phyloP scores from a whole-genome alignment of 2,888 invertebrate species.

The Papilio gigon region DNA sequence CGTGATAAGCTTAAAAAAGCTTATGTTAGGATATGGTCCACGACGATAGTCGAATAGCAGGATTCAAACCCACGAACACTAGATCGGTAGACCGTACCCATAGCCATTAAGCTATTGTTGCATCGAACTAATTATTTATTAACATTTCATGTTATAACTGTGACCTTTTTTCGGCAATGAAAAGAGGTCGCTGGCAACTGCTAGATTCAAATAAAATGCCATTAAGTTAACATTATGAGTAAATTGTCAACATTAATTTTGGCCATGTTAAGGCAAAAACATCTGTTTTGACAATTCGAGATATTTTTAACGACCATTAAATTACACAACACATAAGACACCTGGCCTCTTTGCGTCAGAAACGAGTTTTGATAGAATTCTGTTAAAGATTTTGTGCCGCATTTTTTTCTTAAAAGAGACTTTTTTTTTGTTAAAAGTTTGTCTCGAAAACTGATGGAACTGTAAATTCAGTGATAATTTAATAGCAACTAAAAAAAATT shows the following conservation, averaged over 20 bases:
- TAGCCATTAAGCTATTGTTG: too few species aligned
- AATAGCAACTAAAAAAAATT: not conserved
- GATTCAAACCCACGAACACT: too few species aligned
- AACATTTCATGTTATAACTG: too few species aligned
- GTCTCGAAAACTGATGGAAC: not conserved
- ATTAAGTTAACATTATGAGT: not conserved
- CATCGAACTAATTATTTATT: too few species aligned
- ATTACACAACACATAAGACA: conserved; percentile 21
- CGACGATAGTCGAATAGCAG: too few species aligned
- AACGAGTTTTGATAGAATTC: conserved; percentile 28
- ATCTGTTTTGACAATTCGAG: conserved; percentile 17
- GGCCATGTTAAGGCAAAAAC: not conserved
- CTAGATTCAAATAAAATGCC: too few species aligned
- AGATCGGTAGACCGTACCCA: too few species aligned
- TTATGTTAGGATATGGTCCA: too few species aligned
- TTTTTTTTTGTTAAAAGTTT: not conserved
- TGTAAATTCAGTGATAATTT: not conserved
- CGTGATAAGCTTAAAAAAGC: too few species aligned
- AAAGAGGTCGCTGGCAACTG: too few species aligned
- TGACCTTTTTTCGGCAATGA: too few species aligned
- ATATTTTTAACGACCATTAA: conserved; percentile 25
- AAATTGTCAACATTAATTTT: not conserved
- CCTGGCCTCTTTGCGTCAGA: conserved; percentile 15
- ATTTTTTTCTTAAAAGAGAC: too few species aligned
- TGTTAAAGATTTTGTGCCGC: not conserved